Conservation (phyloP, 2,113 vertebrate species). For the Rhinolophus ferrumequinum region DNA sequence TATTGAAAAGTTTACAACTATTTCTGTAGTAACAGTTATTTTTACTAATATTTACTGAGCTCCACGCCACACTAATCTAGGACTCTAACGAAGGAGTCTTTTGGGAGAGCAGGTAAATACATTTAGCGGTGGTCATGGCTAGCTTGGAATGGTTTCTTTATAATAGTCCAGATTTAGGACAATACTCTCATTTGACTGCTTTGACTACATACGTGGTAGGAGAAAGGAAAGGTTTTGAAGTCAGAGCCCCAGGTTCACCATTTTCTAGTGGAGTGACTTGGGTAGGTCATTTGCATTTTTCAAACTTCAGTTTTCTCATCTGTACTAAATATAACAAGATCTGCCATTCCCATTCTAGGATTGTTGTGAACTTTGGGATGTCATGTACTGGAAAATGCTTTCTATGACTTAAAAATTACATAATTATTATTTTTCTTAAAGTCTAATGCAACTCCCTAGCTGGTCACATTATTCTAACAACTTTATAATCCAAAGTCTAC, state of each 20-base stretch:
- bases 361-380: background rate
- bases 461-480: background rate
- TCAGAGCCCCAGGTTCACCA: background rate
- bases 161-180: background rate
- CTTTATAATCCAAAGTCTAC: background rate
- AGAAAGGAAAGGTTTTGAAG: background rate
- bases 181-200: background rate
- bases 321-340: background rate
- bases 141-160: background rate
- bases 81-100: background rate
- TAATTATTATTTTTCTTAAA: background rate
- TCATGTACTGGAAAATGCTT: background rate
- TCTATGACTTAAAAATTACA: background rate
- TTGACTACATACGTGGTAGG: background rate
- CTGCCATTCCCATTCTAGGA: background rate
- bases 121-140: background rate
- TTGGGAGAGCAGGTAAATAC: background rate
- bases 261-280: background rate
- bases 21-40: background rate
- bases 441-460: background rate
- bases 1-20: background rate
- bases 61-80: background rate
- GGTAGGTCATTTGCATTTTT: background rate
- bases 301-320: background rate
- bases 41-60: background rate